Base-by-base conservation (phyloP, 2,888 invertebrate species). In the Dione vanillae region DNA sequence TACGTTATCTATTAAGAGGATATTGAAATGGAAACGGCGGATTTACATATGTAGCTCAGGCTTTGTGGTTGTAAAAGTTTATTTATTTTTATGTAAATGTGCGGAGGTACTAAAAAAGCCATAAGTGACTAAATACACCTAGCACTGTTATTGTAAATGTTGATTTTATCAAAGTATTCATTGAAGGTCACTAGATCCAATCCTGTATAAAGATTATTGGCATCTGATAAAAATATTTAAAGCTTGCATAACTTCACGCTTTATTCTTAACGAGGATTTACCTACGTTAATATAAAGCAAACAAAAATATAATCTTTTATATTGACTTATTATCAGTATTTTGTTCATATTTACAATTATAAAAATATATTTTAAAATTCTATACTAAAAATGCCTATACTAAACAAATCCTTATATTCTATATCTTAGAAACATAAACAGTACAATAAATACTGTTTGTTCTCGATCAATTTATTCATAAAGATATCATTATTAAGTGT, bases 401-500 rank as follows among this genome's bases (percentile, higher is more conserved):
- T 41, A 52, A 1, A 27, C 14, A 52, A 20, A 11, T 10, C 37
- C 37, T 54, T 11, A 56, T 12, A 56, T 19, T 16, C 16, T 1
- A 56, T 40, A 56, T 61, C 45, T 45, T 7, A 35, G 14, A 61
- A 27, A 45, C 35, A 43, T 45, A 45, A 45, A 35, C 16, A 45
- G 45, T 35, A 27, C 43, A 59, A n/a, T 20, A 45, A 35, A 43
- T n/a, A 61, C 8, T 16, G 11, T 45, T 45, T 45, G 27, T 45
- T 61, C 35, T 45, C 9, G 27, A 45, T 45, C 20, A 61, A 61
- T 45, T 45, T 61, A 61, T 45, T 43, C 27, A 61, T 45, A 61
- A 61, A 45, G 43, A 61, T 45, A 27, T 45, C 56, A 35, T 45
- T 61, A 45, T 61, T 43, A 61, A 61, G 59, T 61, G 43, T 61